Base-by-base conservation (phyloP, 30 jellyfish, hydroid and myxozoan genomes). In the Cassiopea andromeda region DNA sequence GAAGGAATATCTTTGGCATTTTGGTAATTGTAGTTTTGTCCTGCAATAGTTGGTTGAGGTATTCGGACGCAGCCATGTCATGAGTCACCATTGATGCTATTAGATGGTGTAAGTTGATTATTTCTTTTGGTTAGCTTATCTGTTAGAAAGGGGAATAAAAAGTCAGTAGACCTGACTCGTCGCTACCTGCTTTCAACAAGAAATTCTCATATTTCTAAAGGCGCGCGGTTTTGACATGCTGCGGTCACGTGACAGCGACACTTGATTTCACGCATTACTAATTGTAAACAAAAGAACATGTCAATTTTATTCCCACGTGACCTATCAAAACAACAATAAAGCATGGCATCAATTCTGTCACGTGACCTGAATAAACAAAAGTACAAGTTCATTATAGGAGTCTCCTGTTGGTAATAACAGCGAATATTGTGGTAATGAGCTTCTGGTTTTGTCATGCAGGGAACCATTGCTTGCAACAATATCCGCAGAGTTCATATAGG, bases 1-100 rank as follows among this genome's bases (percentile, higher is more conserved):
- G 99, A 45, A 96, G 92, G 68, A 96, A 96, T 17, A 96, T 96
- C 90, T 96, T 96, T 78, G 99, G 99, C 99, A 96, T 96, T 80
- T 96, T 96, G 14, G 99, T 90, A 0, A 96, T 92, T 60, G 99
- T 91, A 2, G 98, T 96, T 80, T 96, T 96, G 87, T 96, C 99
- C 64, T 91, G 98, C 64, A 96, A 81, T 14, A 96, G 97, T 76
- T 96, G 99, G 73, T 96, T 92, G 71, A 96, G 95, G 93, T 96
- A 96, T 73, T 96, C 99, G 17, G 99, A 85, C 67, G 99, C 99
- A 38, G 97, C 92, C 96, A 96, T 87, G 67, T 96, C 99, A 82
- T 96, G 96, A 15, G 90, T 93, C 79, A 96, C 99, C 99, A 96
- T 96, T 82, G 81, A 83, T 48, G 92, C 92, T 27, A 78, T 87